phyloP scores from a whole-genome alignment of 2,113 vertebrate species.

The Syngnathus scovelli region DNA sequence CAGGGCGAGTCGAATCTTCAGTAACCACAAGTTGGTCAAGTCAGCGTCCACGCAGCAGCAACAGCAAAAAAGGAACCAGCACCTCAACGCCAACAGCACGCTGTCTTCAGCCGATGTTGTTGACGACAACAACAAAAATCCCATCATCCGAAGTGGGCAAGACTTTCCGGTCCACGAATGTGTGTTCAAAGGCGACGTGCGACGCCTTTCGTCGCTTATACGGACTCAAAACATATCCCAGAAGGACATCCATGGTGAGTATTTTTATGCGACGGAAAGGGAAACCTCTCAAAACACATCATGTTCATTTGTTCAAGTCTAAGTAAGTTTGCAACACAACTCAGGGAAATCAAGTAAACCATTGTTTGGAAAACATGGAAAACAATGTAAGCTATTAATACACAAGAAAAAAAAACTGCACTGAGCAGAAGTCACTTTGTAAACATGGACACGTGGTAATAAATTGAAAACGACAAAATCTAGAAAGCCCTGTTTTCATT shows the following conservation, averaged over 20 bases:
- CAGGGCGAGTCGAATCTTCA: slow-evolving; percentile 76
- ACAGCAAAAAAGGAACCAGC: slow-evolving; percentile 62
- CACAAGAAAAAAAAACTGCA: neutral
- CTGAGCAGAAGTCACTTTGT: neutral
- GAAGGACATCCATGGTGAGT: slow-evolving; percentile 93
- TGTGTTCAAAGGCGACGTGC: slow-evolving; percentile 91
- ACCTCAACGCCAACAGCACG: slow-evolving; percentile 67
- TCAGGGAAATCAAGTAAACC: neutral
- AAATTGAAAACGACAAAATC: no score
- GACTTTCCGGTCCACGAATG: slow-evolving; percentile 94
- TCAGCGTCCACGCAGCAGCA: slow-evolving; percentile 62
- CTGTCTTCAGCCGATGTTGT: slow-evolving; percentile 55
- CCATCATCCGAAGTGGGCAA: slow-evolving; percentile 60
- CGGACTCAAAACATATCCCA: slow-evolving; percentile 92
- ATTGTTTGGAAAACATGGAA: neutral
- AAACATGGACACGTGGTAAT: neutral
- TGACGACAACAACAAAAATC: slow-evolving; percentile 74
- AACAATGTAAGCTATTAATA: neutral
- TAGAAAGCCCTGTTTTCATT: no score
- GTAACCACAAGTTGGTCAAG: slow-evolving; percentile 77
- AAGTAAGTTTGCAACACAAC: neutral
- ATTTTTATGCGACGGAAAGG: neutral
- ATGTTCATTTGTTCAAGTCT: slow-evolving; percentile 3
- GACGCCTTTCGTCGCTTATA: slow-evolving; percentile 90
- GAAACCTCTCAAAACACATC: neutral